Conservation (phyloP, 2,797 vertebrate genomes). For the Acipenser ruthenus region DNA sequence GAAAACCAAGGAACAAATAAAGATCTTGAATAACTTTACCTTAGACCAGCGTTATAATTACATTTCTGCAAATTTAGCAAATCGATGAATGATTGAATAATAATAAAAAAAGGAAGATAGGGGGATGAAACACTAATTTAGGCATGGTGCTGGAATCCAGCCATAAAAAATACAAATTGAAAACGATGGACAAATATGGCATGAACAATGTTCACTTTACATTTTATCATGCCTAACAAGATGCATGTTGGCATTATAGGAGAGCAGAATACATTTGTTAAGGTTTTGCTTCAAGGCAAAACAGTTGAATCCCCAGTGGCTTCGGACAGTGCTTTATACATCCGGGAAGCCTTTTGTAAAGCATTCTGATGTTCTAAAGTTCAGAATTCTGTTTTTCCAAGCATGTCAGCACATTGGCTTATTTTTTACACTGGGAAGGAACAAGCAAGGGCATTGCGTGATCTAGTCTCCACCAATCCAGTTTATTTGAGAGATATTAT, state of each 20-base stretch:
- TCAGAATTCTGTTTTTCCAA: too few relatives aligned
- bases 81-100: conserved; percentile 14
- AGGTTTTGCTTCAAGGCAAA: too few relatives aligned
- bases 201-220: conserved; percentile 43
- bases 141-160: conserved; percentile 20
- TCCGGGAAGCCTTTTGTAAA: too few relatives aligned
- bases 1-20: not conserved
- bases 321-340: too few relatives aligned
- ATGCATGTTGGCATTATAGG: conserved; percentile 29
- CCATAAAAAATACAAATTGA: conserved; percentile 28
- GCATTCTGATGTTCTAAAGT: too few relatives aligned
- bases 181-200: conserved; percentile 27
- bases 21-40: not conserved
- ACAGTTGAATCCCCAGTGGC: too few relatives aligned
- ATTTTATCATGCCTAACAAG: conserved; percentile 50
- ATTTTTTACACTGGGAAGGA: conserved; percentile 20
- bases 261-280: conserved; percentile 42
- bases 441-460: too few relatives aligned
- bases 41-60: not conserved
- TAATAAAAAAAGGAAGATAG: conserved; percentile 16
- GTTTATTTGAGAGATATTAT: too few relatives aligned
- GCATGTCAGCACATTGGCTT: conserved; percentile 13
- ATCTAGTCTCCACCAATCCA: too few relatives aligned
- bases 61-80: conserved; percentile 13
- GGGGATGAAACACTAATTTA: conserved; percentile 24